phyloP scores from a whole-genome alignment of 2,797 vertebrate species.

The Enteromius radiatus region DNA sequence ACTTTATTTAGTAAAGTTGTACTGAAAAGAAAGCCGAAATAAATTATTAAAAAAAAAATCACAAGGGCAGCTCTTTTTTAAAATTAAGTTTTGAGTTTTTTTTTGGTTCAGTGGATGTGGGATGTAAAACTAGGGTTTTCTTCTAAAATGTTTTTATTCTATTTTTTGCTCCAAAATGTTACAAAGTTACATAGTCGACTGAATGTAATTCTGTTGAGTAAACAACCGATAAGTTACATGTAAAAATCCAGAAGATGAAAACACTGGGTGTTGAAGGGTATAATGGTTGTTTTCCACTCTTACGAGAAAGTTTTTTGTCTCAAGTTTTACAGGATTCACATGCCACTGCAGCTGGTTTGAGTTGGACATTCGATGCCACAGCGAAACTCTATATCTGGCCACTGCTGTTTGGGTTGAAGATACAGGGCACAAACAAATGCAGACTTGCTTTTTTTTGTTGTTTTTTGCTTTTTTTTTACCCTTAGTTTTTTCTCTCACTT shows the following conservation, averaged over 20 bases:
- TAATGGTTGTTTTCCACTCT: constrained; percentile 19
- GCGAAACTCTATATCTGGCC: constrained; percentile 51
- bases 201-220: not conserved
- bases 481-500: not conserved
- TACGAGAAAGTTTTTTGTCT: constrained; percentile 38
- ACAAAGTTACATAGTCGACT: not conserved
- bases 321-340: constrained; percentile 42
- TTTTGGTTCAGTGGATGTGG: not conserved
- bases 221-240: not conserved
- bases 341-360: constrained; percentile 56
- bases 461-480: not conserved
- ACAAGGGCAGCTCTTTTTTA: no score
- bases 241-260: constrained; percentile 5
- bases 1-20: not conserved
- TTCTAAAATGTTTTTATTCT: not conserved
- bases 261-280: constrained; percentile 15
- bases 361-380: constrained; percentile 48
- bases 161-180: not conserved
- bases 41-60: not conserved
- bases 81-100: not conserved
- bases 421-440: constrained; percentile 46
- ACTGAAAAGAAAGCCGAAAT: not conserved
- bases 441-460: not conserved
- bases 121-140: not conserved
- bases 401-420: constrained; percentile 47